Conservation (phyloP, 2,113 vertebrate genomes). For the Cololabis saira region DNA sequence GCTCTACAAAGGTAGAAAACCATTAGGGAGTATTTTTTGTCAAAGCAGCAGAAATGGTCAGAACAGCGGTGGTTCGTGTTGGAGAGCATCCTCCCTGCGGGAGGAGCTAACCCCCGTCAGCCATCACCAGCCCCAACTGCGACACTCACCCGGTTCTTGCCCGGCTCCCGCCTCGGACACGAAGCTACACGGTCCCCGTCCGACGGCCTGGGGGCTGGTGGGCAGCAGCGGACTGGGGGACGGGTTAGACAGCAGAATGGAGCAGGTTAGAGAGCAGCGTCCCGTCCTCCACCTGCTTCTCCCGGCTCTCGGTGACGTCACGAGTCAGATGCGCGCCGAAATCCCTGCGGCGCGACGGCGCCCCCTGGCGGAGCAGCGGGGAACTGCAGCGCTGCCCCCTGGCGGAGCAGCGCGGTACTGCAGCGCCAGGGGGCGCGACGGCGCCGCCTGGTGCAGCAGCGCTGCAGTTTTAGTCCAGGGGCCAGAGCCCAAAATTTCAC, state of each 20-base stretch:
- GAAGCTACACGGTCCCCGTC: background rate
- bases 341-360: constrained; percentile 34
- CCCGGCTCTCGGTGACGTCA: constrained; percentile 37
- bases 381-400: constrained; percentile 58
- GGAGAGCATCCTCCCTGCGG: too few relatives aligned
- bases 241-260: too few relatives aligned
- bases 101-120: too few relatives aligned
- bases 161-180: constrained; percentile 15
- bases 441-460: too few relatives aligned
- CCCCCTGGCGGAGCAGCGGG: constrained; percentile 50
- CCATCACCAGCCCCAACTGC: constrained; percentile 24
- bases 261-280: constrained; percentile 6
- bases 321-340: constrained; percentile 73
- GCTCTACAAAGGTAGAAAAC: too few relatives aligned
- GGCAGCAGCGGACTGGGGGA: too few relatives aligned
- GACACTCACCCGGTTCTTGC: constrained; percentile 57
- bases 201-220: background rate
- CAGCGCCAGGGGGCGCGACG: too few relatives aligned
- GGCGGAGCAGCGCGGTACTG: constrained; percentile 24
- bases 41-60: too few relatives aligned
- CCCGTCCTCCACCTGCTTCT: constrained; percentile 50
- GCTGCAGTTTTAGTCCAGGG: too few relatives aligned
- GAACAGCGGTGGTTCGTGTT: too few relatives aligned
- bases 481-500: too few relatives aligned
- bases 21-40: too few relatives aligned